phyloP scores from a whole-genome alignment of 53 echinoderm and acorn worm genomes.

The Hippasteria phrygiana region DNA sequence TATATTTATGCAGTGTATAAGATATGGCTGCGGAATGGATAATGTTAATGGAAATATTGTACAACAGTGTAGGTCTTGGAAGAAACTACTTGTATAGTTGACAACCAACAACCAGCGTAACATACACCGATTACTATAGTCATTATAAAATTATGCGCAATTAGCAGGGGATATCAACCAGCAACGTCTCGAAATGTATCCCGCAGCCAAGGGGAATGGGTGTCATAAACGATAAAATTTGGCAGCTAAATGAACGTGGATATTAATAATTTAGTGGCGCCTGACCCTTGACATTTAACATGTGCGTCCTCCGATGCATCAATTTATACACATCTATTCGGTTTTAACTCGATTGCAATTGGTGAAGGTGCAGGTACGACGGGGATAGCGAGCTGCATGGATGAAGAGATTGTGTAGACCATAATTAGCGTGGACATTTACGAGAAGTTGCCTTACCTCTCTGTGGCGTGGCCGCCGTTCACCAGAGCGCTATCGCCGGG shows the following conservation, averaged over 20 bases:
- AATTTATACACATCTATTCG: not conserved
- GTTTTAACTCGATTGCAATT: not conserved
- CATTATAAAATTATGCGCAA: not conserved
- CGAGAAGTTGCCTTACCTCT: conserved; percentile 13
- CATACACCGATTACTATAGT: too few relatives aligned
- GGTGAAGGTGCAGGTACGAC: not conserved
- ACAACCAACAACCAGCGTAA: too few relatives aligned
- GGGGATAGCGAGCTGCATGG: not conserved
- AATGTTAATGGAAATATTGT: too few relatives aligned
- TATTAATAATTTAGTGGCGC: not conserved
- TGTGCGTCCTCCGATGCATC: not conserved
- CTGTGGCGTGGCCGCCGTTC: conserved; percentile 54
- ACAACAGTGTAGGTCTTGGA: too few relatives aligned
- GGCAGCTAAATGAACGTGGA: not conserved
- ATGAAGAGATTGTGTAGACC: not conserved
- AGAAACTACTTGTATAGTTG: too few relatives aligned
- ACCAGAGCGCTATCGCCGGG: conserved; percentile 13
- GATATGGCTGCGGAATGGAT: too few relatives aligned
- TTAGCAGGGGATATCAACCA: not conserved
- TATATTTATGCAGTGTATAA: too few relatives aligned
- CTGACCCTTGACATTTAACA: not conserved
- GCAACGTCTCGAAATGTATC: not conserved
- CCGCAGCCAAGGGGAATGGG: not conserved
- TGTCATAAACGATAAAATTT: not conserved
- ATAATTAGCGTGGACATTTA: not conserved